These are phyloP conservation scores for Blastobasis lacticolella DNA, from an alignment of 2,888 invertebrate species.

Conservation along the genomic window DNA sequence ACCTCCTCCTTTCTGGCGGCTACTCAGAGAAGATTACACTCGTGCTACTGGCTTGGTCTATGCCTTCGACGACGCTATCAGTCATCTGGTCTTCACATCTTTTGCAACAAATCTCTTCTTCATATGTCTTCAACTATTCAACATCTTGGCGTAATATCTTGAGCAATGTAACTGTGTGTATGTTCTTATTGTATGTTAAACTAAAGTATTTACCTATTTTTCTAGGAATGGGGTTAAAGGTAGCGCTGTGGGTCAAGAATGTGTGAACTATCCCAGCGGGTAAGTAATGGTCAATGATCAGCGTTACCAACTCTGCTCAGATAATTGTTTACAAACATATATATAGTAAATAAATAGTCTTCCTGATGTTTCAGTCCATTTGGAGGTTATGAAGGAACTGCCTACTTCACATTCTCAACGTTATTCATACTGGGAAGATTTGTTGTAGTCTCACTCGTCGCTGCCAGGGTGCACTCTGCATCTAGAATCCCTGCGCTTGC, in stretches of 20 bases:
- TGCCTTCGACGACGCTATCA: constrained; percentile 73
- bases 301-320: not conserved
- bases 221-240: constrained; percentile 12
- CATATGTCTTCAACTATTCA: constrained; percentile 79
- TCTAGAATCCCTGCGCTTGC: constrained; percentile 58
- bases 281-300: constrained; percentile 4
- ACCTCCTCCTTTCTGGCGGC: constrained; percentile 33
- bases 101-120: constrained; percentile 80
- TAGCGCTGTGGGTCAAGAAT: not conserved
- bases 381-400: constrained; percentile 14
- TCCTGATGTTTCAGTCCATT: constrained; percentile 6
- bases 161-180: constrained; percentile 16
- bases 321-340: not conserved
- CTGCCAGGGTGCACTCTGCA: constrained; percentile 67
- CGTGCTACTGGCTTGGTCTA: constrained; percentile 71
- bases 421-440: constrained; percentile 71
- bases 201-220: not conserved
- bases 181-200: too few species aligned
- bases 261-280: constrained; percentile 15
- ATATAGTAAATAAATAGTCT: constrained; percentile 13
- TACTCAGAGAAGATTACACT: constrained; percentile 75
- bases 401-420: constrained; percentile 75
- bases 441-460: constrained; percentile 71
- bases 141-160: constrained; percentile 70
- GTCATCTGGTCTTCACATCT: constrained; percentile 74